Conservation (phyloP, 2,888 invertebrate genomes). For the Rotaria sp. region DNA sequence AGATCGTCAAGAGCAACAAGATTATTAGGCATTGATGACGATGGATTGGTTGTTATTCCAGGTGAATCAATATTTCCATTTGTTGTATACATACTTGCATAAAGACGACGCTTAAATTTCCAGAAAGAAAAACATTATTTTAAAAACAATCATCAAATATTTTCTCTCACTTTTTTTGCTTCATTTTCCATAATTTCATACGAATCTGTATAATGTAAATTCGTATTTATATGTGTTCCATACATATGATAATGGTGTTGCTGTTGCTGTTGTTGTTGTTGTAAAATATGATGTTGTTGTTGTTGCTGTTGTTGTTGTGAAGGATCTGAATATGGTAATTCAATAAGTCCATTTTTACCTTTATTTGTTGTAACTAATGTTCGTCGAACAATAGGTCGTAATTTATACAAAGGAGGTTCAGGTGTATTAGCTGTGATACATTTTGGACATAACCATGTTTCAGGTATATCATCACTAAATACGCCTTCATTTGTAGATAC, state of each 20-base stretch:
- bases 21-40: background rate
- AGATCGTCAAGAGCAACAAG: background rate
- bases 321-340: background rate
- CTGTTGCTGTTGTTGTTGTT: background rate
- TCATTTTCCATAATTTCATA: conserved; percentile 17
- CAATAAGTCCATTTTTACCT: conserved; percentile 13
- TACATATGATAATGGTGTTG: background rate
- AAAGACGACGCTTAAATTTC: background rate
- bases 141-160: background rate
- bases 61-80: background rate
- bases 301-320: background rate
- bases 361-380: conserved; percentile 15
- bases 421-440: background rate
- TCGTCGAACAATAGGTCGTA: conserved; percentile 8
- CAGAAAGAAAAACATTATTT: no score
- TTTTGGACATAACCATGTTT: conserved; percentile 22
- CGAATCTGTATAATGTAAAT: background rate
- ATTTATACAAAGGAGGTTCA: conserved; percentile 13
- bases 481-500: background rate
- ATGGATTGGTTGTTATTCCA: background rate
- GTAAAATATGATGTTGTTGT: background rate
- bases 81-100: background rate
- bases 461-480: conserved; percentile 29
- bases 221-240: background rate
- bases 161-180: background rate